Evolutionary conservation across 2,113 vertebrate genomes (phyloP).

Genomic region (Nothobranchius kuhntae): DNA sequence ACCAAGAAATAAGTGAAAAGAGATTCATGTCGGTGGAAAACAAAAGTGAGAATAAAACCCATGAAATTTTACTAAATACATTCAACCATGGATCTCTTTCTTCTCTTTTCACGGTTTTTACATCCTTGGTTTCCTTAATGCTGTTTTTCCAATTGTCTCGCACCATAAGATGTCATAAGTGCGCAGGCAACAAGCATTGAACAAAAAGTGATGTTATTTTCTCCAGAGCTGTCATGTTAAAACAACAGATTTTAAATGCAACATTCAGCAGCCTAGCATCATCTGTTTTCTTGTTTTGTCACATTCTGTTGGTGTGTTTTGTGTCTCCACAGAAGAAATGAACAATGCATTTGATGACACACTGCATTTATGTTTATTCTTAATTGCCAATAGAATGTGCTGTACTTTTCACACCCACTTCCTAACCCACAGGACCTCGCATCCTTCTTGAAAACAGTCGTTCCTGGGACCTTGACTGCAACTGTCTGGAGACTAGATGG

Average conservation of each 20-base stretch:
- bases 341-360: neutral
- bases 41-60: neutral
- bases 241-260: neutral
- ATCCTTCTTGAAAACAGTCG: neutral
- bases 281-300: neutral
- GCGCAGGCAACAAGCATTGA: neutral
- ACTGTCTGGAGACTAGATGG: too few species aligned
- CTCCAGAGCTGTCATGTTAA: neutral
- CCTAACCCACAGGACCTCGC: neutral
- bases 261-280: neutral
- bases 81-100: neutral
- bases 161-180: too few species aligned
- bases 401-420: neutral
- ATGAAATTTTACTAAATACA: neutral
- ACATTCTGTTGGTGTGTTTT: neutral
- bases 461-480: too few species aligned
- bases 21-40: neutral
- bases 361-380: neutral
- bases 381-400: neutral
- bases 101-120: neutral
- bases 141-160: neutral
- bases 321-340: neutral
- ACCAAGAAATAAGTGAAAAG: neutral
- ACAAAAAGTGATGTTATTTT: neutral
- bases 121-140: neutral